Conservation (phyloP, 1,140 invertebrate genomes). For the Papilio xuthus region DNA sequence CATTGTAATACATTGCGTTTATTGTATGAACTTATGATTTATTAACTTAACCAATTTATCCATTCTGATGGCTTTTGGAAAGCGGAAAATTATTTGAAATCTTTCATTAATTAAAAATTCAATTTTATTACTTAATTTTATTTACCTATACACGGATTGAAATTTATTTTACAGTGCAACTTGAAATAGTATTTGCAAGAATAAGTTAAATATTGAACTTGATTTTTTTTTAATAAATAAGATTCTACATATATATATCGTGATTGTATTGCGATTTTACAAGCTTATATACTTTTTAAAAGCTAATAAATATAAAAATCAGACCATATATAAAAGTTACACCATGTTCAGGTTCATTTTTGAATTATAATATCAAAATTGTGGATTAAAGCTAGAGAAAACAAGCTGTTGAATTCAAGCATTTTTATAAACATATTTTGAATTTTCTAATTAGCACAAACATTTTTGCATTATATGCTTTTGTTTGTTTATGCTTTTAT, state of each 20-base stretch:
- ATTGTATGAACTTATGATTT: constrained; percentile 16
- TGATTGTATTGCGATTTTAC: neutral
- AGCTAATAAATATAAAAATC: constrained; percentile 4
- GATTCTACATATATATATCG: neutral
- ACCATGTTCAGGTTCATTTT: neutral
- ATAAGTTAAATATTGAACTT: constrained; percentile 22
- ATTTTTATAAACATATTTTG: neutral
- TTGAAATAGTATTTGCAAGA: constrained; percentile 4
- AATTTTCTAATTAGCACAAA: neutral
- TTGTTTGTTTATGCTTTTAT: too few relatives aligned
- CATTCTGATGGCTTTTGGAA: constrained; percentile 5
- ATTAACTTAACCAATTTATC: constrained; percentile 10
- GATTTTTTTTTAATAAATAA: constrained; percentile 13
- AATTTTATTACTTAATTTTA: constrained; percentile 14
- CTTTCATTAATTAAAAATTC: neutral
- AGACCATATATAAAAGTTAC: constrained; percentile 13
- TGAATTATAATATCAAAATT: too few relatives aligned
- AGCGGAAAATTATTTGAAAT: constrained; percentile 25
- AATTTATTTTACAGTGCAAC: constrained; percentile 8
- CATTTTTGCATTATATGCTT: neutral
- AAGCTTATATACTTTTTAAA: constrained; percentile 4
- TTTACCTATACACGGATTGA: constrained; percentile 33
- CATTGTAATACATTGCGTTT: constrained; percentile 35
- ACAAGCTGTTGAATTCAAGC: neutral
- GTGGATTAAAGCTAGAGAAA: neutral